Conservation (phyloP, 2,113 vertebrate genomes). For the Pygoscelis adeliae region DNA sequence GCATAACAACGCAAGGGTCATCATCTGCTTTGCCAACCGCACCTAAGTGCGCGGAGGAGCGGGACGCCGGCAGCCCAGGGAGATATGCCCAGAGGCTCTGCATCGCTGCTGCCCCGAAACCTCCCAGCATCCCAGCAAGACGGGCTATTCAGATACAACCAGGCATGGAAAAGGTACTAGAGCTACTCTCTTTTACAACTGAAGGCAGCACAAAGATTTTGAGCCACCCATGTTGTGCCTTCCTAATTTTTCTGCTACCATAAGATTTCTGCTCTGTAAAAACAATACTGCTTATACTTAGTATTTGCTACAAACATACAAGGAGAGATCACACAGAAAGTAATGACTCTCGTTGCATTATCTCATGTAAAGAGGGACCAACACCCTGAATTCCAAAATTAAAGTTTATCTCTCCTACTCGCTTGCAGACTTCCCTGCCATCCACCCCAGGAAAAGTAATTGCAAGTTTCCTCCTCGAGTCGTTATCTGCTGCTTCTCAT, state of each 20-base stretch:
- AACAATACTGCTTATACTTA: neutral
- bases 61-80: fast-evolving
- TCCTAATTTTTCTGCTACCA: neutral
- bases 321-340: neutral
- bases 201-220: neutral
- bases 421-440: neutral
- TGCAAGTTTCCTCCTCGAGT: neutral
- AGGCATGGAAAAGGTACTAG: neutral
- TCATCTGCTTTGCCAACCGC: neutral
- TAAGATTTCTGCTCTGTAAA: neutral
- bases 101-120: neutral
- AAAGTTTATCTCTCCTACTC: neutral
- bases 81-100: neutral
- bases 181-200: neutral
- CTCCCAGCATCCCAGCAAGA: neutral
- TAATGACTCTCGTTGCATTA: neutral
- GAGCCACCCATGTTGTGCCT: neutral
- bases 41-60: fast-evolving
- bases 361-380: neutral
- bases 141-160: fast-evolving
- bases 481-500: neutral
- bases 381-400: neutral
- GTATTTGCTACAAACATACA: neutral
- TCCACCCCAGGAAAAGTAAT: neutral
- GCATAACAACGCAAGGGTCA: fast-evolving